Evolutionary conservation across 2,888 invertebrate species (phyloP), one percentile per base, ranked within the genome.

Genomic region (Teleiodes luculella): DNA sequence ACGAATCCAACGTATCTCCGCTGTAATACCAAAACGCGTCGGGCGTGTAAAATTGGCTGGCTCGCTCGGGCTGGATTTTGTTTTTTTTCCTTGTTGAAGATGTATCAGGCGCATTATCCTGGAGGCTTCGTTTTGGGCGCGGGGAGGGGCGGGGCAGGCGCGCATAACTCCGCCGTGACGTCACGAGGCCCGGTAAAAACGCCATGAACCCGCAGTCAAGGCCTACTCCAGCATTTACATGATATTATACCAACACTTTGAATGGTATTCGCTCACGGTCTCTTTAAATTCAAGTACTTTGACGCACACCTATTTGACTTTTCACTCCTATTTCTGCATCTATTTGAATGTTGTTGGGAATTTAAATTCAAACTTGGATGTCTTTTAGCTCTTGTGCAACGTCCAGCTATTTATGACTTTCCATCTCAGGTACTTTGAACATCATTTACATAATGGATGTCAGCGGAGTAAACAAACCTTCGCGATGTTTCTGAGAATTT

Each of bases 101-200:
- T 83, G 80, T 78, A 86, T 84, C 83, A 81, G 78, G 68, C 75
- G 76, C 76, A 81, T 85, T 85, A 86, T 87, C 85, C 86, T 84
- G 85, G 78, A 76, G 76, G 80, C 70, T 76, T 68, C 72, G 78
- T 55, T 55, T 57, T 55, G 57, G 55, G 55, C 41, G 55, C 53
- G 55, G 66, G 56, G 47, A 28, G 49, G 55, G 53, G 49, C 37
- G 54, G 53, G 53, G 60, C 45, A 53, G 46, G 76, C 76, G 80
- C 85, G 81, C 88, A 88, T 88, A 85, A 70, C 86, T 85, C 65
- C 63, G 66, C 64, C 69, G 70, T 87, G 87, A 85, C 87, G 88
- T 88, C 88, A 88, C 74, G 67, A 74, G 71, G 76, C 72, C 75
- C 70, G 72, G 69, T 80, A 84, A 83, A 83, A 86, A 83, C 76